A percentile compares a stretch with the other conserved stretches of the same genome.
phyloP scores from a whole-genome alignment of 2,797 vertebrate species.

The Numenius phaeopus region DNA sequence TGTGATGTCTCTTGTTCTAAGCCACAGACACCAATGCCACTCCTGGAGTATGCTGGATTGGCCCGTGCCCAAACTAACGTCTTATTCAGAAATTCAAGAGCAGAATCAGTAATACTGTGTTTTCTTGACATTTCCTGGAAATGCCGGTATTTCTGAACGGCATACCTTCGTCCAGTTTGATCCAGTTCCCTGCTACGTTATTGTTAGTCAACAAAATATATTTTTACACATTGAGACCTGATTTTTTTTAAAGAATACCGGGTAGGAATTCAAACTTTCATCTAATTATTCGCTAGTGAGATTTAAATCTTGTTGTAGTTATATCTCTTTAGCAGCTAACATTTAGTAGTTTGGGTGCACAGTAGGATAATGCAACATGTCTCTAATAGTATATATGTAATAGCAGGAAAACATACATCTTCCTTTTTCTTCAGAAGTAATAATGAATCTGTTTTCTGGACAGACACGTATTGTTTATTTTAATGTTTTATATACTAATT shows the following conservation, averaged over 20 bases:
- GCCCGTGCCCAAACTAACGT: neutral
- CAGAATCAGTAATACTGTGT: neutral
- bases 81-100: neutral
- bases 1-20: neutral
- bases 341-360: neutral
- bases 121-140: neutral
- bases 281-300: neutral
- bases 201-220: neutral
- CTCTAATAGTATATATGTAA: neutral
- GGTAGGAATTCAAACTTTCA: neutral
- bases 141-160: neutral
- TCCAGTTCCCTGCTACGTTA: neutral
- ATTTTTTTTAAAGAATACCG: neutral
- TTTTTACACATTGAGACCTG: neutral
- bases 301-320: neutral
- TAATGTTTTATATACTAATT: slow-evolving; percentile 25
- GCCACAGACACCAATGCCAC: neutral
- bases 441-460: slow-evolving; percentile 2
- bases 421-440: neutral
- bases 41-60: neutral
- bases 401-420: neutral
- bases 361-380: neutral
- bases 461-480: neutral
- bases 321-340: neutral
- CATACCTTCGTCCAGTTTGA: neutral